Evolutionary conservation across 2,797 vertebrate species (phyloP).

Genomic region (Podarcis lilfordi): DNA sequence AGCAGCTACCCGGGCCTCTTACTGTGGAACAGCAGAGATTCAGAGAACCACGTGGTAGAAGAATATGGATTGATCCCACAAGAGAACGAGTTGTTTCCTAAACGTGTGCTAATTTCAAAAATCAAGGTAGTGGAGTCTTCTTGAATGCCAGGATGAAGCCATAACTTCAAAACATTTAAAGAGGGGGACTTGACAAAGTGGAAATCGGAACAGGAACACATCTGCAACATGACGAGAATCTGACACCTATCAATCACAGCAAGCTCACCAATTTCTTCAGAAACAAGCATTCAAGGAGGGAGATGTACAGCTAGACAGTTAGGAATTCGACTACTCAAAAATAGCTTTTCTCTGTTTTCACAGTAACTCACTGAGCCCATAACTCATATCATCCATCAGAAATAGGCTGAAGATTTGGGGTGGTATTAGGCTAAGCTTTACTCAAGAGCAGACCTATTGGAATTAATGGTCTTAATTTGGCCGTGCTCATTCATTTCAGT

Average conservation of each 20-base stretch:
- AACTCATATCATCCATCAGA: background rate
- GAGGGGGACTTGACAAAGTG: background rate
- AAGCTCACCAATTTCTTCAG: conserved; percentile 38
- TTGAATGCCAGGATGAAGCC: background rate
- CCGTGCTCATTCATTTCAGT: too few species aligned
- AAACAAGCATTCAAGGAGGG: conserved; percentile 28
- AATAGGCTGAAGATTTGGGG: background rate
- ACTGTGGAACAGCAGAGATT: background rate
- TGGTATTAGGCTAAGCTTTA: too few species aligned
- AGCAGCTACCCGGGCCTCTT: background rate
- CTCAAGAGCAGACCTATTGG: too few species aligned
- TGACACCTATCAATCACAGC: conserved; percentile 47
- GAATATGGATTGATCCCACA: background rate
- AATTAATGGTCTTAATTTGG: too few species aligned
- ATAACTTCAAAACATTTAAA: background rate
- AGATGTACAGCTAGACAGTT: background rate
- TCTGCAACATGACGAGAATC: background rate
- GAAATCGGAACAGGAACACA: background rate
- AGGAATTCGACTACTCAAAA: background rate
- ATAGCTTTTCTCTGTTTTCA: background rate
- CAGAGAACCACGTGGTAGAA: background rate
- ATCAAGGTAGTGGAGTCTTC: background rate
- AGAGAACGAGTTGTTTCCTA: background rate
- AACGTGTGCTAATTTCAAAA: background rate
- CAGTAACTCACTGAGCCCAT: background rate